Base-by-base conservation (phyloP, 2,797 vertebrate species). In the Vireo griseus region DNA sequence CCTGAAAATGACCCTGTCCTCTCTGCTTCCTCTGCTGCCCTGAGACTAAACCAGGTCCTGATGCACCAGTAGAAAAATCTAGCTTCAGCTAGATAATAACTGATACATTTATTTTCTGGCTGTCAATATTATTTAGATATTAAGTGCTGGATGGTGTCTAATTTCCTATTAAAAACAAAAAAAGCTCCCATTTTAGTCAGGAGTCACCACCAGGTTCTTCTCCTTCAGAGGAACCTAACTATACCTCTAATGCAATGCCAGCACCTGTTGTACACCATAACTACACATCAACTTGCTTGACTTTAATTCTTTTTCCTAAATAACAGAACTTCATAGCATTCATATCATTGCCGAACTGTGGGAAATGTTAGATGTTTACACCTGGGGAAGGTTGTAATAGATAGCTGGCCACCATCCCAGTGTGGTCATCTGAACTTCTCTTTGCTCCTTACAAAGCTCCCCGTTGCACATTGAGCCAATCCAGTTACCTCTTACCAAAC, bases 341-440 rank as follows among this genome's bases (percentile, higher is more conserved):
- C 10, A 6, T 25, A 54, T 28, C 0, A 2, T 47, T 66, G 11
- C 66, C 29, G 44, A 25, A 21, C 48, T 4, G 1, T 50, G 61
- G 26, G 29, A 87, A 82, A 1, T 7, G 67, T 26, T 63, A 75
- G 58, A 17, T 18, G 6, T 55, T 89, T 55, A 47, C 42, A 83
- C 9, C 61, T 48, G 59, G 33, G 37, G 14, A 40, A 90, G 61
- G 63, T 10, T 92, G 61, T 22, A 25, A 33, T 11, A 90, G 19
- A n/a, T 11, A 88, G 19, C 15, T 80, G 52, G n/a, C 31, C 6
- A 0, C 39, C 4, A 17, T 14, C 16, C 35, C 9, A 5, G 0
- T 5, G 5, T 25, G 40, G 62, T 28, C 1, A 2, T 67, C 21
- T 11, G 39, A 45, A 73, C 24, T 45, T 48, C 37, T 55, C 10